Evolutionary conservation across 1,140 invertebrate genomes (phyloP).

Genomic region (Medauroidea extradentata): DNA sequence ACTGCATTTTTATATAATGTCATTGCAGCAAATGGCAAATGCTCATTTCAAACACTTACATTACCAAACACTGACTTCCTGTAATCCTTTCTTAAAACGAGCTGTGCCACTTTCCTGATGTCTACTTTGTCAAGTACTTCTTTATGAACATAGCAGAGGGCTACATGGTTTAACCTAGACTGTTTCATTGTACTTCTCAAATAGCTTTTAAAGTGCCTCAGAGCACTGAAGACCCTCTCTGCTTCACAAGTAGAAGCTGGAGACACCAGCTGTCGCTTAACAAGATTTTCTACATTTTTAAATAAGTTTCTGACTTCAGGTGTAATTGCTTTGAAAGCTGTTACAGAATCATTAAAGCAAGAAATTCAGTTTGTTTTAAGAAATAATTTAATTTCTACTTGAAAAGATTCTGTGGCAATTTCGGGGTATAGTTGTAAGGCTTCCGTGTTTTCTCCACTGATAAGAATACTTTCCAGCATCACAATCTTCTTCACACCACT

Average conservation of each 20-base stretch:
- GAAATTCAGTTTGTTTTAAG: too few relatives aligned
- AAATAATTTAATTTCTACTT: too few relatives aligned
- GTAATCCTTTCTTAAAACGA: slow-evolving; percentile 1
- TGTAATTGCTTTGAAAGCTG: slow-evolving; percentile 4
- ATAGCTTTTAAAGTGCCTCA: slow-evolving; percentile 19
- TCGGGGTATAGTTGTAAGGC: too few relatives aligned
- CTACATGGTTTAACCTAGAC: slow-evolving; percentile 18
- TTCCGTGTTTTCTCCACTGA: too few relatives aligned
- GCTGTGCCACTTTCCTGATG: slow-evolving; percentile 11
- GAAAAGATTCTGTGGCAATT: too few relatives aligned
- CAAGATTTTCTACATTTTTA: background rate
- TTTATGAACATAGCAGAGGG: slow-evolving; percentile 16
- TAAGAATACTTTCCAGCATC: too few relatives aligned
- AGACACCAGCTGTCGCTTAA: slow-evolving; percentile 13
- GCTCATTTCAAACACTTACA: too few relatives aligned
- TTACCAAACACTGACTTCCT: background rate
- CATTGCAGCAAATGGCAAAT: too few relatives aligned
- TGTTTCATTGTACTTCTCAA: slow-evolving; percentile 20
- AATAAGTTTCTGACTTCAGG: background rate
- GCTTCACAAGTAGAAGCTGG: slow-evolving; percentile 20
- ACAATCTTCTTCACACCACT: too few relatives aligned
- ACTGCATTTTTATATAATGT: too few relatives aligned
- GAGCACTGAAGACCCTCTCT: slow-evolving; percentile 16
- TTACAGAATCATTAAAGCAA: slow-evolving; percentile 3
- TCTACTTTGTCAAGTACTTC: slow-evolving; percentile 14